These are phyloP conservation scores for Pentalonia nigronervosa DNA, from an alignment of 1,140 invertebrate genomes.

Conservation along the genomic window DNA sequence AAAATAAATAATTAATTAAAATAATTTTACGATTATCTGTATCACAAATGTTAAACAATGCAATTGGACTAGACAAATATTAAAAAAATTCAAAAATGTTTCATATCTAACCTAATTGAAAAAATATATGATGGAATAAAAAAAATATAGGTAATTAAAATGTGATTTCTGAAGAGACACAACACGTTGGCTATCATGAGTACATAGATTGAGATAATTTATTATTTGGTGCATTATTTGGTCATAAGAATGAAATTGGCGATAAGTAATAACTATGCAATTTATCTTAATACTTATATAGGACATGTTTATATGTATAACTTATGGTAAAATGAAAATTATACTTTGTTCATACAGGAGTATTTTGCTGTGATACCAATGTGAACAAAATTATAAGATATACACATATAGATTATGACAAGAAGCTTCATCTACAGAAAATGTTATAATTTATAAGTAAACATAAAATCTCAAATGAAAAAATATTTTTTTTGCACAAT, in stretches of 20 bases:
- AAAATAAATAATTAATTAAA: not conserved
- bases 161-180: not conserved
- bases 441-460: not conserved
- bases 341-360: not conserved
- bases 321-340: not conserved
- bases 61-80: not conserved
- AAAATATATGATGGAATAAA: not conserved
- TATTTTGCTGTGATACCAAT: not conserved
- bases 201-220: not conserved
- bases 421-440: not conserved
- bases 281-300: too few species aligned
- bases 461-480: not conserved
- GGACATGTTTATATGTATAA: not conserved
- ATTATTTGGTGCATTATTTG: not conserved
- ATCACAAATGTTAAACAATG: not conserved
- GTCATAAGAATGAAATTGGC: too few species aligned
- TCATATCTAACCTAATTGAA: not conserved
- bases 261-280: too few species aligned
- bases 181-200: not conserved
- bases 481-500: too few species aligned
- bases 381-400: not conserved
- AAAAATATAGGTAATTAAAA: not conserved
- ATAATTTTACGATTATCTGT: not conserved
- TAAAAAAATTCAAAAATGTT: not conserved
- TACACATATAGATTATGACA: not conserved